These are phyloP conservation scores for Mallotus villosus DNA, from an alignment of 2,797 vertebrate genomes.

Conservation along the genomic window DNA sequence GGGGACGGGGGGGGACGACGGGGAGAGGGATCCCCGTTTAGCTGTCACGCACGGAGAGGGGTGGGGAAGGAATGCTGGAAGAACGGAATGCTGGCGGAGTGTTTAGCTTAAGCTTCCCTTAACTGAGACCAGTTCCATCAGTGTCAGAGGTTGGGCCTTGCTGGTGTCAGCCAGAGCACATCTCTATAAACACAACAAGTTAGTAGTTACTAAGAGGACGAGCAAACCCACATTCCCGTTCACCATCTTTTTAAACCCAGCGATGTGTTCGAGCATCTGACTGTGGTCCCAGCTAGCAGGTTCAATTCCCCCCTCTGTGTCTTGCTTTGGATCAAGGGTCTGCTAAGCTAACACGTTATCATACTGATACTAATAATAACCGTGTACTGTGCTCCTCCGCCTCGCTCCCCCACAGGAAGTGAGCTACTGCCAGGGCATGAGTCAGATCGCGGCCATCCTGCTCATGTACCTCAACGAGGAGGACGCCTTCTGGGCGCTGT, in stretches of 20 bases:
- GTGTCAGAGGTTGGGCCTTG: too few relatives aligned
- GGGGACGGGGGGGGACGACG: not conserved
- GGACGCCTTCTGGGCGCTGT: constrained; percentile 87
- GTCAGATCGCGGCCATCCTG: constrained; percentile 84
- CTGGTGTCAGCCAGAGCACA: too few relatives aligned
- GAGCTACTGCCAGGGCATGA: constrained; percentile 90
- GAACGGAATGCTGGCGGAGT: constrained; percentile 63
- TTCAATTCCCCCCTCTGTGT: not conserved
- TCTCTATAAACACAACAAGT: too few relatives aligned
- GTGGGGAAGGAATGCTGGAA: constrained; percentile 24
- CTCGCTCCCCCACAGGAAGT: constrained; percentile 77
- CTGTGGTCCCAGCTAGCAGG: too few relatives aligned
- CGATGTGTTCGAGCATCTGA: not conserved
- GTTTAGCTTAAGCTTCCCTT: constrained; percentile 46
- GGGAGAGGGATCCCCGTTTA: constrained; percentile 35
- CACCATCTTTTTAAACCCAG: too few relatives aligned
- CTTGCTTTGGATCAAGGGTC: not conserved
- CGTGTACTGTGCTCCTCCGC: not conserved
- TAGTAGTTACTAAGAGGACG: too few relatives aligned
- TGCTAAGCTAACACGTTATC: too few relatives aligned
- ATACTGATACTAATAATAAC: too few relatives aligned
- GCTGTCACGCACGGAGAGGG: constrained; percentile 50
- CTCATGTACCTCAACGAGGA: constrained; percentile 89
- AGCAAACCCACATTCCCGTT: too few relatives aligned
- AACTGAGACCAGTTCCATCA: constrained; percentile 44